Evolutionary conservation across 2,113 vertebrate species (phyloP).

Genomic region (Festucalex cinctus): DNA sequence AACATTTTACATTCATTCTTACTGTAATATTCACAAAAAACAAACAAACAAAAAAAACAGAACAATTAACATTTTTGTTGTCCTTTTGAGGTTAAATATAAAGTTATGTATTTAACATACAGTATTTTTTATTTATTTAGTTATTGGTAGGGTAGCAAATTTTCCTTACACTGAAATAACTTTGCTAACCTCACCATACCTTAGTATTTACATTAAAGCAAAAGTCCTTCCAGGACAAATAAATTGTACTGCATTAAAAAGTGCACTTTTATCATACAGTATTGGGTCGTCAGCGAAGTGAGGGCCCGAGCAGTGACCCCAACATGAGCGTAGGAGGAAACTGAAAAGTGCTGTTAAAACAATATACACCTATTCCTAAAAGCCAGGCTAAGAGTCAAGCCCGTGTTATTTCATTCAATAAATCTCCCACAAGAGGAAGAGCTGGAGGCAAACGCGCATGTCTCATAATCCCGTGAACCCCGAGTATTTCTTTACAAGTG

Average conservation of each 20-base stretch:
- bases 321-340: slow-evolving; percentile 48
- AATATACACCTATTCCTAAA: slow-evolving; percentile 54
- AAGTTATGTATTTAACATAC: no score
- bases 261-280: slow-evolving; percentile 40
- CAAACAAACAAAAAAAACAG: no score
- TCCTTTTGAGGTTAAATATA: no score
- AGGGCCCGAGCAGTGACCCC: slow-evolving; percentile 35
- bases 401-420: slow-evolving; percentile 64
- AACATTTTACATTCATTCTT: no score
- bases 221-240: slow-evolving; percentile 35
- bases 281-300: slow-evolving; percentile 34
- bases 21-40: no score
- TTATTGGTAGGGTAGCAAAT: neutral
- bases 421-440: slow-evolving; percentile 54
- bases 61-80: no score
- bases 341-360: slow-evolving; percentile 59
- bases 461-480: slow-evolving; percentile 43
- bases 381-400: slow-evolving; percentile 44
- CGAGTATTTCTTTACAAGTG: slow-evolving; percentile 50
- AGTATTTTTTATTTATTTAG: no score
- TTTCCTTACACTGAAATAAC: neutral
- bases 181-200: neutral
- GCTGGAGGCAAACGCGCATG: slow-evolving; percentile 38
- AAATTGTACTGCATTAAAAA: slow-evolving; percentile 29
- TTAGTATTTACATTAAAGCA: slow-evolving; percentile 19